These are phyloP conservation scores for Cataglyphis cursor DNA, from an alignment of 2,888 invertebrate genomes.

Conservation along the genomic window DNA sequence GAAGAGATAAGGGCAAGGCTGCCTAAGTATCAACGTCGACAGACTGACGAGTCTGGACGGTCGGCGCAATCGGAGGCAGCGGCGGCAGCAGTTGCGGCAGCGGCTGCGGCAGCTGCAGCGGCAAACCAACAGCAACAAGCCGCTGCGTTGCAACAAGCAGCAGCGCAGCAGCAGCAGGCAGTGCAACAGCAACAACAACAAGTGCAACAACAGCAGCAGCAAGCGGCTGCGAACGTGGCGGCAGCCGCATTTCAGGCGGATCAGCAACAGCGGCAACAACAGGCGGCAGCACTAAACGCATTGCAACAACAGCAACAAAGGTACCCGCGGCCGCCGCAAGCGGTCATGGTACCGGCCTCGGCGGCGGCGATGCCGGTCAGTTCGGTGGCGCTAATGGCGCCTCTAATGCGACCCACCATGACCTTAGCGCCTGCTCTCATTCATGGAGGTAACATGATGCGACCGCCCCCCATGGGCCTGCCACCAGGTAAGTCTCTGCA, in stretches of 20 bases:
- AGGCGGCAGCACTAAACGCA: slow-evolving; percentile 86
- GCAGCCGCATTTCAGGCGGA: slow-evolving; percentile 85
- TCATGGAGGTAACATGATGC: slow-evolving; percentile 89
- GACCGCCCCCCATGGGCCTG: slow-evolving; percentile 90
- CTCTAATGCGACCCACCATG: slow-evolving; percentile 87
- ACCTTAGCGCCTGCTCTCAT: slow-evolving; percentile 88
- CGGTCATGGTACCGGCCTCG: slow-evolving; percentile 87
- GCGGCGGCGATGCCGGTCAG: slow-evolving; percentile 87
- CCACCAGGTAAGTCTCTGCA: slow-evolving; percentile 89
- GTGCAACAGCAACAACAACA: slow-evolving; percentile 80
- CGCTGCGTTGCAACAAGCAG: slow-evolving; percentile 82
- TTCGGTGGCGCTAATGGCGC: slow-evolving; percentile 88
- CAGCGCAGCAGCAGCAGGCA: slow-evolving; percentile 80
- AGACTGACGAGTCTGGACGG: slow-evolving; percentile 84
- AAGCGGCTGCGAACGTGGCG: slow-evolving; percentile 86
- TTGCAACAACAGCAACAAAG: slow-evolving; percentile 87
- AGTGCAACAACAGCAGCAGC: slow-evolving; percentile 83
- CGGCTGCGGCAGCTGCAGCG: slow-evolving; percentile 71
- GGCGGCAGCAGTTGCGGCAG: slow-evolving; percentile 68
- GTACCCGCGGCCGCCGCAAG: slow-evolving; percentile 87
- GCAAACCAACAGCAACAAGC: slow-evolving; percentile 72
- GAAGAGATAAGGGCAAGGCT: slow-evolving; percentile 93
- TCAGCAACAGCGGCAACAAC: slow-evolving; percentile 86
- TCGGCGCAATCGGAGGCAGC: slow-evolving; percentile 76
- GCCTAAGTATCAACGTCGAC: slow-evolving; percentile 90